Evolutionary conservation across 2,888 invertebrate species (phyloP).

Genomic region (Cephonodes hylas): DNA sequence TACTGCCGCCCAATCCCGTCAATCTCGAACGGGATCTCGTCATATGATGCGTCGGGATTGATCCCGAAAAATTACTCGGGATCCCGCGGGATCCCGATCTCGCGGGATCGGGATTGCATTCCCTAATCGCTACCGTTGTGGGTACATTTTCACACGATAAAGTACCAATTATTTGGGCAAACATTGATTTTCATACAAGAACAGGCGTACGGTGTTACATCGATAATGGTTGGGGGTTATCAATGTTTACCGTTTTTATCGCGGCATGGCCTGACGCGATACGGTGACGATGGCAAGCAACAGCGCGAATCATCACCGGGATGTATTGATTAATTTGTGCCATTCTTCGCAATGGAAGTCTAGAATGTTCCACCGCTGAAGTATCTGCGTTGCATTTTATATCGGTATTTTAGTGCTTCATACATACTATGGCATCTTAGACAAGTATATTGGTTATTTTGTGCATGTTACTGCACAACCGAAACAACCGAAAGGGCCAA

Average conservation of each 20-base stretch:
- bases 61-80: no score
- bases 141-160: not conserved
- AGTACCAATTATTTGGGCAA: not conserved
- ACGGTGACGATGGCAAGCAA: not conserved
- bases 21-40: no score
- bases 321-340: conserved; percentile 1
- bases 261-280: not conserved
- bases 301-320: not conserved
- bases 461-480: no score
- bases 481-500: no score
- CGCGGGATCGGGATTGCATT: no score
- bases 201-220: not conserved
- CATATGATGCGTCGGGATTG: no score
- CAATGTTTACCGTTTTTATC: conserved; percentile 1
- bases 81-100: no score
- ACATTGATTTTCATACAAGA: not conserved
- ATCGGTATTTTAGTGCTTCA: no score
- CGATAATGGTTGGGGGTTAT: not conserved
- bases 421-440: no score
- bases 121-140: no score
- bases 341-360: not conserved
- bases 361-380: not conserved
- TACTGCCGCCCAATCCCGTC: no score
- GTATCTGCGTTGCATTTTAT: not conserved
- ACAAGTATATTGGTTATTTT: no score